Evolutionary conservation across 1,140 invertebrate species (phyloP), one percentile per base, ranked within the genome.

Genomic region (Camponotus floridanus): DNA sequence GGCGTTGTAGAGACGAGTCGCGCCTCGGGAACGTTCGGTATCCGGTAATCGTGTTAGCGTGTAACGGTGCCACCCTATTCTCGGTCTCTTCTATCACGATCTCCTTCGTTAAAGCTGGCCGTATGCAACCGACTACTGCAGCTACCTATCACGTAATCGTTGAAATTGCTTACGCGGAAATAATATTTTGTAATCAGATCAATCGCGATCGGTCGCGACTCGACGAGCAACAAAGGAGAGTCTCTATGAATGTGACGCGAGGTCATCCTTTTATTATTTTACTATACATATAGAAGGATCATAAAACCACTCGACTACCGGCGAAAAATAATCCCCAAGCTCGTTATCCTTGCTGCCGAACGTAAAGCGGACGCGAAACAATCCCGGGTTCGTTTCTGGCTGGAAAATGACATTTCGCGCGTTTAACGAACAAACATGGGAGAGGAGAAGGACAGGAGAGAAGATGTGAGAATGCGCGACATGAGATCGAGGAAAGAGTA

Each of bases 31-130:
- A 91, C 64, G 90, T 74, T 86, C 83, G 71, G 51, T 85, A 84
- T 91, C 74, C 86, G 79, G 65, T 92, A 91, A 92, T 91, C 86
- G 91, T 91, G 90, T 91, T 91, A 91, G 76, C 91, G 88, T 91
- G 90, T 91, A 91, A 92, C 90, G 76, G 85, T 91, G 91, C 83
- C 89, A 89, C 78, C 81, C 67, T 74, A 67, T 70, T 64, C 70
- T 74, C 87, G 67, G 18, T 62, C 57, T 59, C 67, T 73, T 68
- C 86, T 42, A 64, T 81, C 73, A 51, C 81, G 79, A 86, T 88
- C 65, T 81, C 67, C 33, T 78, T 73, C 21, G 78, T 90, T 89
- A 74, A 74, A 87, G 76, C 64, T 51, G 36, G 21, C 45, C 51
- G 42, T 61, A 71, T 81, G 55, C 62, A 51, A 42, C 15, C 55